These are phyloP conservation scores for Abrostola triplasia DNA, from an alignment of 2,888 invertebrate genomes.

Conservation along the genomic window DNA sequence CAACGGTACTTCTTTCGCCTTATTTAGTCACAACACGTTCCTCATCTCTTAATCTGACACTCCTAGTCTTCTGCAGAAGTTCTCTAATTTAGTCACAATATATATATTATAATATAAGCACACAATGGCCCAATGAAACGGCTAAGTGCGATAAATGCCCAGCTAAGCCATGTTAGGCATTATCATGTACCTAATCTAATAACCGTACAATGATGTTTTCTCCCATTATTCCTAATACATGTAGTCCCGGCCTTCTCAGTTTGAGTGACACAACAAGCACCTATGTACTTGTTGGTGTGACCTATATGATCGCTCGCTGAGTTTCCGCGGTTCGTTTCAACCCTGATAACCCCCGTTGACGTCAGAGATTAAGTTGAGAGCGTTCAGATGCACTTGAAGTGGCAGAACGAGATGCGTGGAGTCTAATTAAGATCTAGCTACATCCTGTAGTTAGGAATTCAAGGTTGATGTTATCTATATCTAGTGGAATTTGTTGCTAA, in stretches of 20 bases:
- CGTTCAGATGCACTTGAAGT: slow-evolving; percentile 59
- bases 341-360: slow-evolving; percentile 73
- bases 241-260: slow-evolving; percentile 20
- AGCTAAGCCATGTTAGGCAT: neutral
- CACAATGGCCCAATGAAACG: too few species aligned
- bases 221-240: slow-evolving; percentile 4
- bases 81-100: too few species aligned
- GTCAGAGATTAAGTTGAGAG: slow-evolving; percentile 63
- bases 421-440: neutral
- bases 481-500: slow-evolving; percentile 7
- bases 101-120: too few species aligned
- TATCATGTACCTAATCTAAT: neutral
- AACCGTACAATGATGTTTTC: neutral
- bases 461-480: slow-evolving; percentile 31
- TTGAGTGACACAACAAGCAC: slow-evolving; percentile 30
- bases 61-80: too few species aligned
- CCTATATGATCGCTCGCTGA: slow-evolving; percentile 60
- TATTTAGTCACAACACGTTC: too few species aligned
- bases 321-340: slow-evolving; percentile 66
- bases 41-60: too few species aligned
- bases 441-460: slow-evolving; percentile 10
- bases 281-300: slow-evolving; percentile 49
- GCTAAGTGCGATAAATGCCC: too few species aligned
- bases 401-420: slow-evolving; percentile 9
- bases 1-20: too few species aligned